Conservation (phyloP, 2,113 vertebrate genomes). For the Rhabdornis inornatus region DNA sequence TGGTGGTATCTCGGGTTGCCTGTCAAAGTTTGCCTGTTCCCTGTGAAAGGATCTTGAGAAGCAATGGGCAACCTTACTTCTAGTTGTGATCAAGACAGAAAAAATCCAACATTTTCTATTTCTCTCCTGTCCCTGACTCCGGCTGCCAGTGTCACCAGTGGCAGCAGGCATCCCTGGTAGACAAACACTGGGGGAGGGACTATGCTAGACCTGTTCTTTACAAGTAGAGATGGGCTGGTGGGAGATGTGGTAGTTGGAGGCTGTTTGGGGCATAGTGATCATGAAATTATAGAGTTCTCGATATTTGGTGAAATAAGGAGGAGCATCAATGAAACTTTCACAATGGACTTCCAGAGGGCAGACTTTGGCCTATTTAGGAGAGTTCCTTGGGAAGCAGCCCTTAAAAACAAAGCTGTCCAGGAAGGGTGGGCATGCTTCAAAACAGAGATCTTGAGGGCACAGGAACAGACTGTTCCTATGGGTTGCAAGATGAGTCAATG, state of each 20-base stretch:
- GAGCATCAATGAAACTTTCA: background rate
- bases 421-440: background rate
- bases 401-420: background rate
- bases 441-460: background rate
- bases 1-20: background rate
- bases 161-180: fast-evolving
- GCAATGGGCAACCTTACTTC: background rate
- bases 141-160: background rate
- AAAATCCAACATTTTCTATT: background rate
- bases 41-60: background rate
- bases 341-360: background rate
- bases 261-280: background rate
- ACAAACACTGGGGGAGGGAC: too few species aligned
- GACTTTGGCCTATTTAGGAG: background rate
- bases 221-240: background rate
- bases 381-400: background rate
- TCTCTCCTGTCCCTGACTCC: background rate
- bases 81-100: background rate
- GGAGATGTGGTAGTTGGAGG: background rate
- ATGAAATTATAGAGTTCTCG: background rate
- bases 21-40: background rate
- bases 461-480: background rate
- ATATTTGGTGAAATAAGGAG: background rate
- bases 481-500: fast-evolving
- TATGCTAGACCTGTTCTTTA: background rate